A percentile compares a stretch with the other conserved stretches of the same genome.
phyloP scores from a whole-genome alignment of 1,140 invertebrate species.

The Orussus abietinus region DNA sequence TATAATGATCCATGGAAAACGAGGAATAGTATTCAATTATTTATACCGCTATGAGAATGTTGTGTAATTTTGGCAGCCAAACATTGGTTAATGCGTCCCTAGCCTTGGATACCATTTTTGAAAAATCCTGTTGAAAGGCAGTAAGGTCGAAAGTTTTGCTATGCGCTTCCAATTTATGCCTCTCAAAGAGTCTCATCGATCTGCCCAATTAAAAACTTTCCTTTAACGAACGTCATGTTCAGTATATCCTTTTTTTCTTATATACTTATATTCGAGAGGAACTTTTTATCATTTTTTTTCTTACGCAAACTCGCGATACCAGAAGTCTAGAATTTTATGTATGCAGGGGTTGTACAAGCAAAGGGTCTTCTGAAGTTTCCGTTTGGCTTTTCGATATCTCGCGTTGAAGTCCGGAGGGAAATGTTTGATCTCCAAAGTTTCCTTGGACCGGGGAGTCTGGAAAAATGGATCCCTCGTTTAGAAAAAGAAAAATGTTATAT shows the following conservation, averaged over 20 bases:
- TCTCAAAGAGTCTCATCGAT: slow-evolving; percentile 55
- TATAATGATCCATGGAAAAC: not conserved
- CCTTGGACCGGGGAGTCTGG: no score
- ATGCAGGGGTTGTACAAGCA: slow-evolving; percentile 81
- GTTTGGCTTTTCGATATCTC: slow-evolving; percentile 26
- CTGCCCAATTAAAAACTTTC: slow-evolving; percentile 37
- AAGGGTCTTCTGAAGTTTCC: slow-evolving; percentile 60
- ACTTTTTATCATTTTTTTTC: slow-evolving; percentile 10
- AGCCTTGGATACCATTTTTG: slow-evolving; percentile 53
- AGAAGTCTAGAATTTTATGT: slow-evolving; percentile 74
- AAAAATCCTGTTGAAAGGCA: slow-evolving; percentile 54
- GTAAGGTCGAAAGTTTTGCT: slow-evolving; percentile 55
- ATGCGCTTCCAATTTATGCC: slow-evolving; percentile 45
- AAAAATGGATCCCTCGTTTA: no score
- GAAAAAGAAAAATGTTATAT: no score
- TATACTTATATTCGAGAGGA: not conserved
- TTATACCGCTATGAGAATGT: slow-evolving; percentile 52
- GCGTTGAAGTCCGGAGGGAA: slow-evolving; percentile 19
- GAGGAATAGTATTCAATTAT: not conserved
- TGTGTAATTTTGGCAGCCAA: slow-evolving; percentile 62
- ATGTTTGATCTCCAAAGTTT: slow-evolving; percentile 27
- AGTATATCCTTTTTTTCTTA: not conserved
- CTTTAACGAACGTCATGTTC: not conserved
- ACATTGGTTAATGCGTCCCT: slow-evolving; percentile 54
- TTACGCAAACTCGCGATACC: slow-evolving; percentile 76